A percentile compares a stretch with the other conserved stretches of the same genome.
These are phyloP conservation scores for Bembecia ichneumoniformis DNA, from an alignment of 2,888 invertebrate species.

Conservation along the genomic window DNA sequence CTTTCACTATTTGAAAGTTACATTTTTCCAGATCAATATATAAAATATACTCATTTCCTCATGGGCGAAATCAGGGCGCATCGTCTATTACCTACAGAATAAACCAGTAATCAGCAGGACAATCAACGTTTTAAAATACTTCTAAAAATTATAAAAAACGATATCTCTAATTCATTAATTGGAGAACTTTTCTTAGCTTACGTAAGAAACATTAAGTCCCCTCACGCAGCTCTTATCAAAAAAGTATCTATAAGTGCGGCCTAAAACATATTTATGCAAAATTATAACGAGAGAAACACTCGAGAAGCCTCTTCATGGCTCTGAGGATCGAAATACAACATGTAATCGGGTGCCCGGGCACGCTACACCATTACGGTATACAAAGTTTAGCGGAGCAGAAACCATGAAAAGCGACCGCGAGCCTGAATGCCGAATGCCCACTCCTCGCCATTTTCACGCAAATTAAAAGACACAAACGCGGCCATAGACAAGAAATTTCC, in stretches of 20 bases:
- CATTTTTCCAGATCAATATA: too few species aligned
- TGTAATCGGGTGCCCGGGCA: conserved; percentile 39
- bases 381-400: conserved; percentile 39
- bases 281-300: conserved; percentile 59
- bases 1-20: too few species aligned
- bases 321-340: conserved; percentile 32
- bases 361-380: conserved; percentile 27
- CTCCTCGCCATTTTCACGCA: conserved; percentile 65
- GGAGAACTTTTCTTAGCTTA: too few species aligned
- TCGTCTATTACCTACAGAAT: too few species aligned
- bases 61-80: too few species aligned
- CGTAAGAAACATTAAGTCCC: too few species aligned
- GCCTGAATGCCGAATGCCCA: conserved; percentile 45
- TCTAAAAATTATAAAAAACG: too few species aligned
- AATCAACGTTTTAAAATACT: too few species aligned
- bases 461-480: conserved; percentile 67
- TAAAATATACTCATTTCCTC: too few species aligned
- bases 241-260: conserved; percentile 25
- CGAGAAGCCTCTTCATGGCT: conserved; percentile 25
- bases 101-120: too few species aligned
- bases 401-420: conserved; percentile 42
- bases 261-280: conserved; percentile 64
- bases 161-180: too few species aligned
- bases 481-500: conserved; percentile 51
- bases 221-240: neutral